phyloP scores from a whole-genome alignment of 2,797 vertebrate genomes.

The Pseudomugil gertrudae region DNA sequence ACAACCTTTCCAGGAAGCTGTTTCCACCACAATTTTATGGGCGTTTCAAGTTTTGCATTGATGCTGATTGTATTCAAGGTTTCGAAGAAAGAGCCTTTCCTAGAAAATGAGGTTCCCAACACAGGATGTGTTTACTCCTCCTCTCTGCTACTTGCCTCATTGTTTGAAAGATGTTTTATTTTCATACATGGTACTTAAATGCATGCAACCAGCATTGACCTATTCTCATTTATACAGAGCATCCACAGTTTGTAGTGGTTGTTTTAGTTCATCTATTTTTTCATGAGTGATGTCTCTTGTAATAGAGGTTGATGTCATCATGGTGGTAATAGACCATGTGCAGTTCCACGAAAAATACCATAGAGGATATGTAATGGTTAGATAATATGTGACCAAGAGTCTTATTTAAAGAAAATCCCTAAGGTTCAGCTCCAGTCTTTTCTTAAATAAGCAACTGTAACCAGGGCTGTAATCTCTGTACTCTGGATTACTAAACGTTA shows the following conservation, averaged over 20 bases:
- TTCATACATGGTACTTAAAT: background rate
- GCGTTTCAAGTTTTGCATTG: background rate
- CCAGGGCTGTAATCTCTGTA: background rate
- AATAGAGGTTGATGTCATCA: slow-evolving; percentile 17
- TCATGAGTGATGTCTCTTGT: background rate
- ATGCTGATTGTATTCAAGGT: slow-evolving; percentile 2
- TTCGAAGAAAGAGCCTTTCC: slow-evolving; percentile 28
- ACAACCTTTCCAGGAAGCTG: background rate
- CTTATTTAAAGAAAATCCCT: slow-evolving; percentile 34
- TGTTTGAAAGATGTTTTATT: background rate
- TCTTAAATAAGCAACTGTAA: background rate
- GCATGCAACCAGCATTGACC: background rate
- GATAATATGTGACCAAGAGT: slow-evolving; percentile 24
- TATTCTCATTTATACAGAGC: background rate
- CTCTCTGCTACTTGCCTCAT: background rate
- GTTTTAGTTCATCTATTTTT: background rate
- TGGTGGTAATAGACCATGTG: slow-evolving; percentile 15
- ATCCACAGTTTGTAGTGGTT: background rate
- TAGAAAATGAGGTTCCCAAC: slow-evolving; percentile 9
- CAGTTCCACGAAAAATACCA: slow-evolving; percentile 30
- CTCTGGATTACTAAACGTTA: slow-evolving; percentile 5
- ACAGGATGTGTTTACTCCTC: slow-evolving; percentile 11
- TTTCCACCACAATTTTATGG: background rate
- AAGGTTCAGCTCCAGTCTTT: slow-evolving; percentile 9
- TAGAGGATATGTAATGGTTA: slow-evolving; percentile 5